A percentile compares a stretch with the other conserved stretches of the same genome.
Conservation (phyloP, 1,140 invertebrate species). For the Coenobita brevimanus region DNA sequence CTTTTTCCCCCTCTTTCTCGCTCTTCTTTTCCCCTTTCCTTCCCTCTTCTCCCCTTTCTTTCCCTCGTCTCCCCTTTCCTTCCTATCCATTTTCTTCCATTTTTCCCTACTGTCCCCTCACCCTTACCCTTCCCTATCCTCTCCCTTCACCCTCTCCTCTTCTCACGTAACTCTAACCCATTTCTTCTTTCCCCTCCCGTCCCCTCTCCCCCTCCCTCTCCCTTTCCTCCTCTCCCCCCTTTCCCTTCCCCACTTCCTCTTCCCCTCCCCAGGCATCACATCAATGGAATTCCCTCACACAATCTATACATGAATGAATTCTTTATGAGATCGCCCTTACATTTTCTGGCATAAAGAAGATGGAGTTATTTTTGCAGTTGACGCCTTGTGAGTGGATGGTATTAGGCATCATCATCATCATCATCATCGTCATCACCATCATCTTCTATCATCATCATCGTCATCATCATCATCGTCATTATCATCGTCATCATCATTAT, state of each 20-base stretch:
- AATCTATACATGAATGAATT: neutral
- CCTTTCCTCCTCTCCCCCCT: neutral
- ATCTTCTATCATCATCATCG: no score
- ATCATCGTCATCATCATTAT: constrained; percentile 3
- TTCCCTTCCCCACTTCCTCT: neutral
- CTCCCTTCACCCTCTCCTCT: neutral
- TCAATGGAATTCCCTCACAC: no score
- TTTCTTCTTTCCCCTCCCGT: neutral
- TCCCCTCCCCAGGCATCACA: neutral
- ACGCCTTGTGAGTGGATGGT: no score
- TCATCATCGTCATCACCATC: no score
- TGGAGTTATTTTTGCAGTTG: no score
- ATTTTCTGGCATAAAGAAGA: no score
- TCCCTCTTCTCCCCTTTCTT: constrained; percentile 6
- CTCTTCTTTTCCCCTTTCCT: neutral
- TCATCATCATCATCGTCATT: constrained; percentile 2
- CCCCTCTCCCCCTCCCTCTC: neutral
- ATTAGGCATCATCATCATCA: no score
- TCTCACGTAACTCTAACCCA: neutral
- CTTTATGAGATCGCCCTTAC: neutral
- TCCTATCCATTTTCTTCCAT: neutral
- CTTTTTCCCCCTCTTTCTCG: neutral
- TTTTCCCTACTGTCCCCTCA: neutral
- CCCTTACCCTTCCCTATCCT: neutral
- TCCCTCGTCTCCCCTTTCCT: neutral